phyloP scores from a whole-genome alignment of 1,140 invertebrate species.

The Drosophila littoralis region DNA sequence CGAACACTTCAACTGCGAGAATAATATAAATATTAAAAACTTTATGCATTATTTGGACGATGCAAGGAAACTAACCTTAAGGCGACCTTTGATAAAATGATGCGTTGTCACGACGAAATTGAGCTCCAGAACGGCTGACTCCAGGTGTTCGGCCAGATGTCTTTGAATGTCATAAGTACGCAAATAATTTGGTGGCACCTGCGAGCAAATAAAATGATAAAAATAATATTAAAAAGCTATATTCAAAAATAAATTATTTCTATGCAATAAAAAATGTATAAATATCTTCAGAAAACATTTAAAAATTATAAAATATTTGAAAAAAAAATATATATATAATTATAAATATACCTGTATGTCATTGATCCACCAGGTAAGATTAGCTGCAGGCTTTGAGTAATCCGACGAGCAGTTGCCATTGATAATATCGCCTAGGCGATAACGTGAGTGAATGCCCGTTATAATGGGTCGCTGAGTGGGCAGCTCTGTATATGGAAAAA shows the following conservation, averaged over 20 bases:
- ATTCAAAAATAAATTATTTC: background rate
- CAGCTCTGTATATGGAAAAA: conserved; percentile 85
- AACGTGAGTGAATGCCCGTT: conserved; percentile 88
- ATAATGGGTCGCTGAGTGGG: conserved; percentile 89
- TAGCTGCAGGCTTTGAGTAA: conserved; percentile 91
- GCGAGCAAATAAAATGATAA: background rate
- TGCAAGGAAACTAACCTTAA: conserved; percentile 80
- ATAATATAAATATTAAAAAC: background rate
- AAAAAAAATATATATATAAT: background rate
- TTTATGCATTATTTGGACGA: background rate
- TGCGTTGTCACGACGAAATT: conserved; percentile 85
- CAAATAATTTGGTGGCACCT: conserved; percentile 73
- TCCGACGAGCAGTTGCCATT: conserved; percentile 90
- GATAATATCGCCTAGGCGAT: conserved; percentile 89
- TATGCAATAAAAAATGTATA: background rate
- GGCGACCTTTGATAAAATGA: conserved; percentile 85
- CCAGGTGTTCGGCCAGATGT: conserved; percentile 71
- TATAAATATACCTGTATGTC: conserved; percentile 86
- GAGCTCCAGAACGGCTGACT: conserved; percentile 81
- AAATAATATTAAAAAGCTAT: conserved; percentile 7
- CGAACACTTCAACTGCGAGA: conserved; percentile 73
- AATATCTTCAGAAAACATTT: no score
- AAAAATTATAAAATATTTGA: background rate
- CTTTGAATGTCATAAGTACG: conserved; percentile 72
- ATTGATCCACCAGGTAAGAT: conserved; percentile 95